Percentiles rank a stretch among this genome's conserved stretches.
Evolutionary conservation across 2,888 invertebrate species (phyloP).

Genomic region (Catocala fraxini): DNA sequence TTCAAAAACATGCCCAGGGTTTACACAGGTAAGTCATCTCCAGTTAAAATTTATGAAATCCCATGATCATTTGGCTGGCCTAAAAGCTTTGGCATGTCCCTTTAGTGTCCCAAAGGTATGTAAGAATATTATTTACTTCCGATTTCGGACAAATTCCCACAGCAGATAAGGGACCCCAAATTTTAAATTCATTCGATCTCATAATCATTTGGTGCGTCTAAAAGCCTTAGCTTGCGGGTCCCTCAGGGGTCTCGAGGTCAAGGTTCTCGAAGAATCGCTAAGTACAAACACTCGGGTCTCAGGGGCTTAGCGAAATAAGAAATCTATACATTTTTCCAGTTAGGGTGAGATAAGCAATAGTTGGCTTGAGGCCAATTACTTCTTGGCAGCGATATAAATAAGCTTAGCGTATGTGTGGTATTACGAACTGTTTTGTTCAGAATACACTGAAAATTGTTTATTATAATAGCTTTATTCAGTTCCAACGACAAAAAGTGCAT

Average conservation of each 20-base stretch:
- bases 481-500: no score
- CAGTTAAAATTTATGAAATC: constrained; percentile 23
- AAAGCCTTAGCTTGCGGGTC: constrained; percentile 16
- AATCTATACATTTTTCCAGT: constrained; percentile 21
- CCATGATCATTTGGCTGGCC: constrained; percentile 6
- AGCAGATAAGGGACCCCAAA: constrained; percentile 21
- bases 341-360: constrained; percentile 13
- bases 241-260: constrained; percentile 17
- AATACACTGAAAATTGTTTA: background rate
- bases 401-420: background rate
- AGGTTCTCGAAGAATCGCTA: constrained; percentile 18
- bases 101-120: constrained; percentile 17
- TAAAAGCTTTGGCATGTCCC: constrained; percentile 19
- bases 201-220: constrained; percentile 26
- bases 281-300: constrained; percentile 10
- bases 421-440: background rate
- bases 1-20: background rate
- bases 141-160: constrained; percentile 22
- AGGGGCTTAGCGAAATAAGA: constrained; percentile 13
- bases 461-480: no score
- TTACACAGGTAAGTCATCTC: constrained; percentile 12
- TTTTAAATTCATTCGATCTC: constrained; percentile 27
- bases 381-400: constrained; percentile 21
- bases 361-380: constrained; percentile 33
- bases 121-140: constrained; percentile 30